Percentiles rank a stretch among this genome's conserved stretches.
These are phyloP conservation scores for Eremobia ochroleuca DNA, from an alignment of 2,888 invertebrate species.

Conservation along the genomic window DNA sequence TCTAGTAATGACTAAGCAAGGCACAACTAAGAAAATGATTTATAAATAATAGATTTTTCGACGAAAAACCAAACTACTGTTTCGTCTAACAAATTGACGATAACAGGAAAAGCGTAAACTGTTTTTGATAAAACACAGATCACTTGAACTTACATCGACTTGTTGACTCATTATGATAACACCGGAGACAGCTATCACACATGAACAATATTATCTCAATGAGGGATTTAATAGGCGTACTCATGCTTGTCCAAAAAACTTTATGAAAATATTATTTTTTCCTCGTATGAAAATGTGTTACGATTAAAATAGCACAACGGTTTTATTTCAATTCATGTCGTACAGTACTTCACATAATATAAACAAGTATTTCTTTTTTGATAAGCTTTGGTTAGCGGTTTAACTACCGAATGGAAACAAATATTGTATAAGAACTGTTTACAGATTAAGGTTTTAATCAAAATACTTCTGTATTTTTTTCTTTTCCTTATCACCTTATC, in stretches of 20 bases:
- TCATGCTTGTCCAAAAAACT: background rate
- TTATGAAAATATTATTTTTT: background rate
- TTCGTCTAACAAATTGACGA: slow-evolving; percentile 10
- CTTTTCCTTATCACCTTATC: too few species aligned
- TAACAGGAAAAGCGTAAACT: slow-evolving; percentile 14
- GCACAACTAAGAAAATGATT: slow-evolving; percentile 11
- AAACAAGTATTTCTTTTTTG: slow-evolving; percentile 1
- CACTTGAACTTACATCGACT: background rate
- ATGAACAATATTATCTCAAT: slow-evolving; percentile 19
- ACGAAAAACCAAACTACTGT: slow-evolving; percentile 1
- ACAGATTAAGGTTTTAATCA: background rate
- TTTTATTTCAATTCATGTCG: slow-evolving; percentile 16
- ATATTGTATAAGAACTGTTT: background rate
- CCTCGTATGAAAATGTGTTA: background rate
- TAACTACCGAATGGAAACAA: slow-evolving; percentile 2
- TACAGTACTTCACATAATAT: background rate
- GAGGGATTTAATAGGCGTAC: slow-evolving; percentile 1
- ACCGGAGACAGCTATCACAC: background rate
- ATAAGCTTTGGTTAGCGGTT: background rate
- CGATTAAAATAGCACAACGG: background rate
- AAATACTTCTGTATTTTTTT: background rate
- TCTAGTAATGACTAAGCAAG: slow-evolving; percentile 22
- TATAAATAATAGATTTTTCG: background rate
- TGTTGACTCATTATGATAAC: slow-evolving; percentile 24
- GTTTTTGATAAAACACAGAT: slow-evolving; percentile 23